Evolutionary conservation across 2,113 vertebrate genomes (phyloP).

Genomic region (Bufo bufo): DNA sequence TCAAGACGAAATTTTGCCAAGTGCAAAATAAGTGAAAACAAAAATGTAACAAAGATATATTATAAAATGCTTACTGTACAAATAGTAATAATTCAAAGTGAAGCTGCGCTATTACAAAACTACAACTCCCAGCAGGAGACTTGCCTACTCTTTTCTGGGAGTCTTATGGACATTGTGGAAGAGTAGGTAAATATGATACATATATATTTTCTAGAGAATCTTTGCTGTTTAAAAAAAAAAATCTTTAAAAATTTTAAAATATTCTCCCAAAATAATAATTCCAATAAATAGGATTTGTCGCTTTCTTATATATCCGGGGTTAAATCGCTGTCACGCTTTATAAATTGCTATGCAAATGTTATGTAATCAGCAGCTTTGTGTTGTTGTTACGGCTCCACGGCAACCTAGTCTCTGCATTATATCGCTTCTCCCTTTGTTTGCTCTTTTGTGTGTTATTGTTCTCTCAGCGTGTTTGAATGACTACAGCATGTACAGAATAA

Average conservation of each 20-base stretch:
- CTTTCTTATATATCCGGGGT: neutral
- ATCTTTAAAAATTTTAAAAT: neutral
- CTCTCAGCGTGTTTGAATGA: conserved; percentile 2
- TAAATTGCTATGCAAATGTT: conserved; percentile 19
- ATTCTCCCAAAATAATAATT: neutral
- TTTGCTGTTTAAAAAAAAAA: neutral
- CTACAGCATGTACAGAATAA: conserved; percentile 2
- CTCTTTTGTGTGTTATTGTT: conserved; percentile 36
- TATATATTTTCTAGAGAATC: no score
- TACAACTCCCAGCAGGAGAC: neutral
- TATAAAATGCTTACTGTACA: neutral
- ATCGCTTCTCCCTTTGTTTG: conserved; percentile 31
- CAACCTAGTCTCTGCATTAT: conserved; percentile 11
- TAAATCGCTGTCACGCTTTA: neutral
- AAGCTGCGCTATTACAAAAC: neutral
- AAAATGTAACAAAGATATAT: neutral
- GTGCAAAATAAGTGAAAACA: neutral
- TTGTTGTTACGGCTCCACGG: neutral
- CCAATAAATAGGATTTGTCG: neutral
- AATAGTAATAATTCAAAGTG: neutral
- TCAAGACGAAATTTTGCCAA: neutral
- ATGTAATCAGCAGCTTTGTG: conserved; percentile 44
- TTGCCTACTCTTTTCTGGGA: neutral
- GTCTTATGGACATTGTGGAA: neutral
- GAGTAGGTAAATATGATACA: neutral